Evolutionary conservation across 2,888 invertebrate genomes (phyloP).

Genomic region (Spilarctia lutea): DNA sequence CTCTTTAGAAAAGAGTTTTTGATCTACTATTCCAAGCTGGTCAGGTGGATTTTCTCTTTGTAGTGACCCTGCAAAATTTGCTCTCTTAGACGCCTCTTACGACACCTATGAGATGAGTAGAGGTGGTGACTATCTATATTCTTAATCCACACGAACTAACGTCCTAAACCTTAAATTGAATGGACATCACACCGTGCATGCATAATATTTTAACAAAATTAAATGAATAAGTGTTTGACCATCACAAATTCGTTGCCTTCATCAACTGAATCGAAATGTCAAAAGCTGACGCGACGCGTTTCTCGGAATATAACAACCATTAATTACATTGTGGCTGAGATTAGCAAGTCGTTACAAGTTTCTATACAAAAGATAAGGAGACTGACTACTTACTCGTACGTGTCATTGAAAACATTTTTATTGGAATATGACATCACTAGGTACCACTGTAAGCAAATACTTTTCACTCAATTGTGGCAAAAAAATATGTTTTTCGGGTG

Average conservation of each 20-base stretch:
- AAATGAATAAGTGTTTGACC: constrained; percentile 48
- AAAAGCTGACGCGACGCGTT: constrained; percentile 43
- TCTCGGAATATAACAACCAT: constrained; percentile 40
- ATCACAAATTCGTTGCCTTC: constrained; percentile 58
- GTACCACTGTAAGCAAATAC: neutral
- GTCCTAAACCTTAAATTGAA: constrained; percentile 22
- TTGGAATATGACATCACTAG: neutral
- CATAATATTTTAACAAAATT: constrained; percentile 28
- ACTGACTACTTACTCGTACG: neutral
- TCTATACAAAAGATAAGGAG: constrained; percentile 18
- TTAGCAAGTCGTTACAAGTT: constrained; percentile 24
- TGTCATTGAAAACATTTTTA: neutral
- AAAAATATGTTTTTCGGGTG: neutral
- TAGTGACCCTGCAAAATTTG: too few relatives aligned
- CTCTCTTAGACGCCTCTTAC: too few relatives aligned
- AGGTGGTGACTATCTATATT: too few relatives aligned
- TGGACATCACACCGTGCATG: constrained; percentile 11
- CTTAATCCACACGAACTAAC: too few relatives aligned
- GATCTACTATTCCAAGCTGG: too few relatives aligned
- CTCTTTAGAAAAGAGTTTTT: too few relatives aligned
- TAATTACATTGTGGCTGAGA: constrained; percentile 34
- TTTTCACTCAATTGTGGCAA: neutral
- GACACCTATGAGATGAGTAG: too few relatives aligned
- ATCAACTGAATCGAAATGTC: constrained; percentile 60
- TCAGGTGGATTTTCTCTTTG: too few relatives aligned